Conservation (phyloP, 1,140 invertebrate genomes). For the Atta texana region DNA sequence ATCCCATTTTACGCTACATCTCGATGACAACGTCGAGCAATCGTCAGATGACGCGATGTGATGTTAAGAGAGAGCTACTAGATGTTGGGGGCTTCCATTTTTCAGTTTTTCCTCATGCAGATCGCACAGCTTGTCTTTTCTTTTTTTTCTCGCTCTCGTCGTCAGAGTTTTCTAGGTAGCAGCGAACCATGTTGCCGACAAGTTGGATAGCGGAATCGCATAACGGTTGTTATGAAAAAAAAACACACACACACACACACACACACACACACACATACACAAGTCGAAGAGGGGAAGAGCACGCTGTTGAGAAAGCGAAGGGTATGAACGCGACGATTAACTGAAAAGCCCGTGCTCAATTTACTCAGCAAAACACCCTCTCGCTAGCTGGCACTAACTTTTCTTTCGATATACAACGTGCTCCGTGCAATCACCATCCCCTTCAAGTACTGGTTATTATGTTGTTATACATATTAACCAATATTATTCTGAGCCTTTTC, state of each 20-base stretch:
- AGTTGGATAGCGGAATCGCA: constrained; percentile 51
- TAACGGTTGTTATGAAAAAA: constrained; percentile 7
- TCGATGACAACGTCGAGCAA: constrained; percentile 59
- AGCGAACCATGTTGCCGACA: constrained; percentile 50
- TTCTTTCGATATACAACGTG: background rate
- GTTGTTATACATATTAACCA: constrained; percentile 2
- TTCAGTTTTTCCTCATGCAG: constrained; percentile 27
- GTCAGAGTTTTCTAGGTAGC: constrained; percentile 17
- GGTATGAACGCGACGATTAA: constrained; percentile 48
- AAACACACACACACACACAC: background rate
- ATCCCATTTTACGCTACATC: constrained; percentile 21
- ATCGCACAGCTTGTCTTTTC: constrained; percentile 5
- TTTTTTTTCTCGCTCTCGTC: background rate
- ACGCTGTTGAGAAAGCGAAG: constrained; percentile 34
- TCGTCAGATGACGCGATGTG: background rate
- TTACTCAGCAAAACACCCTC: constrained; percentile 20
- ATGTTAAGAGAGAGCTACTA: constrained; percentile 4
- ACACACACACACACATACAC: background rate
- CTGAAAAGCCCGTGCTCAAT: constrained; percentile 52
- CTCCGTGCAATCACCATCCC: constrained; percentile 19
- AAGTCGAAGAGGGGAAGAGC: background rate
- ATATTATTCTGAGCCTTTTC: constrained; percentile 25
- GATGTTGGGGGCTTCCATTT: constrained; percentile 34
- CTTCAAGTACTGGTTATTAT: constrained; percentile 27
- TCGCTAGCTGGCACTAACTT: background rate